phyloP scores from a whole-genome alignment of 1,140 invertebrate species.

The Zaprionus camerounensis region DNA sequence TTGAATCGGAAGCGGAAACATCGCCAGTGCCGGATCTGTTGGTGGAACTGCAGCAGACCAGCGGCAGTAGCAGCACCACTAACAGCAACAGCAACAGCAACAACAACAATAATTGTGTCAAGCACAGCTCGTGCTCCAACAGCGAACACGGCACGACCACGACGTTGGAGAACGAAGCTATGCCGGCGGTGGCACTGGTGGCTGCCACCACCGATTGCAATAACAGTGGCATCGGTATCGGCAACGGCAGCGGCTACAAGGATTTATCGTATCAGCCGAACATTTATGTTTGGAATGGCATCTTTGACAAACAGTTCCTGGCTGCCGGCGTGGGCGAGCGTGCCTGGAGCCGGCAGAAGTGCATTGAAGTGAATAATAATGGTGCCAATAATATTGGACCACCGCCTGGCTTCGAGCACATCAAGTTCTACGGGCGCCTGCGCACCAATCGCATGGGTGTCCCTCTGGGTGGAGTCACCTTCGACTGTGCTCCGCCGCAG shows the following conservation, averaged over 20 bases:
- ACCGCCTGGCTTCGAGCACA: conserved; percentile 45
- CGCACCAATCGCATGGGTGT: conserved; percentile 46
- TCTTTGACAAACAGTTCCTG: conserved; percentile 59
- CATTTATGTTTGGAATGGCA: conserved; percentile 12
- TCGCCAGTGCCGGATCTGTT: conserved; percentile 12
- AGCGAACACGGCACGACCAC: neutral
- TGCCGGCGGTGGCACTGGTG: conserved; percentile 13
- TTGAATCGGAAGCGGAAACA: neutral
- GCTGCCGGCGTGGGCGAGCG: conserved; percentile 43
- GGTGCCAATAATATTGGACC: neutral
- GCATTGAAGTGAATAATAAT: neutral
- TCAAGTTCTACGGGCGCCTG: conserved; percentile 39
- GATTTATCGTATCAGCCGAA: conserved; percentile 8
- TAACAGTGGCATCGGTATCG: neutral
- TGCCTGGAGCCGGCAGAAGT: neutral
- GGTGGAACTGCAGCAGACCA: conserved; percentile 10
- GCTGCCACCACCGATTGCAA: conserved; percentile 18
- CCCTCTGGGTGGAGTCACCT: conserved; percentile 52
- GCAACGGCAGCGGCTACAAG: neutral
- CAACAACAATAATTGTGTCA: neutral
- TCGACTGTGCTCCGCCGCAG: conserved; percentile 29
- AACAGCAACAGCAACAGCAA: neutral
- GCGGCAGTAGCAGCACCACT: neutral
- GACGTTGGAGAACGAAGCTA: neutral
- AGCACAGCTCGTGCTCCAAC: neutral